phyloP scores from a whole-genome alignment of 2,113 vertebrate species.

The Gallinago undulata region DNA sequence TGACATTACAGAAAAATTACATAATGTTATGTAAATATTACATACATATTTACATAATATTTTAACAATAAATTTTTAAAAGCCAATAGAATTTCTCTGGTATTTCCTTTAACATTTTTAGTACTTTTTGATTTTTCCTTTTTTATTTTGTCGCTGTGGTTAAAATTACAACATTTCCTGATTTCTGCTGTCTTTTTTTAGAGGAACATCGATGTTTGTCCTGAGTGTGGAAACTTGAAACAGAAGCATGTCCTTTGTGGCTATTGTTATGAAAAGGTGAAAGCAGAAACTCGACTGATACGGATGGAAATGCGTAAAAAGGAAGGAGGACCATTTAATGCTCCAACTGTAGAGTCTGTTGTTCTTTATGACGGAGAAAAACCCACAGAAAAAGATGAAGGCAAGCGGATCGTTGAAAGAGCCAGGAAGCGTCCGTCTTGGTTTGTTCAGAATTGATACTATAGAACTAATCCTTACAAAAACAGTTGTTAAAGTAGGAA shows the following conservation, averaged over 20 bases:
- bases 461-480: not conserved
- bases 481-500: not conserved
- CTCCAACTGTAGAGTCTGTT: constrained; percentile 81
- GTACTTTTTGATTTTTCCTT: not conserved
- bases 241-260: constrained; percentile 91
- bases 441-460: constrained; percentile 80
- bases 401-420: constrained; percentile 88
- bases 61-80: not conserved
- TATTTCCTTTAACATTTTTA: not conserved
- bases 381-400: constrained; percentile 74
- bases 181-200: constrained; percentile 53
- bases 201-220: constrained; percentile 90
- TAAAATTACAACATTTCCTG: not conserved
- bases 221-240: constrained; percentile 91
- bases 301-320: constrained; percentile 79
- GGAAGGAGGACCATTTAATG: constrained; percentile 84
- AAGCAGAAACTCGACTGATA: constrained; percentile 82
- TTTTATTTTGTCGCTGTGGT: not conserved
- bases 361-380: constrained; percentile 88
- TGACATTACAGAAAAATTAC: not conserved
- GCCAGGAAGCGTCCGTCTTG: constrained; percentile 87
- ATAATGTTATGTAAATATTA: not conserved
- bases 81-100: not conserved
- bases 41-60: not conserved
- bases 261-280: constrained; percentile 88